These are phyloP conservation scores for Apamea sordens DNA, from an alignment of 2,888 invertebrate species.

Conservation along the genomic window DNA sequence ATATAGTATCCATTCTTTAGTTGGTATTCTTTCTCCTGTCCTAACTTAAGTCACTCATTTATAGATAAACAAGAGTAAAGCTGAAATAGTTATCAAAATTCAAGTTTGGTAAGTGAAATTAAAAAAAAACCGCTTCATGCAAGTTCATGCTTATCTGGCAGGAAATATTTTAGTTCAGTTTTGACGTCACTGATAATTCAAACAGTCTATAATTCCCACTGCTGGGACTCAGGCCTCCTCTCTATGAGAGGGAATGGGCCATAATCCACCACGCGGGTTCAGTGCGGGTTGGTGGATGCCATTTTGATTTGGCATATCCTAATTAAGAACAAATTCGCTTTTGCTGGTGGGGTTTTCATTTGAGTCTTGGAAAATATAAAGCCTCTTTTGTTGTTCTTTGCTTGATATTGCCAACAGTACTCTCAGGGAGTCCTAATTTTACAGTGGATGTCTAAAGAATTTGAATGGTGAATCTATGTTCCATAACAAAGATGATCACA, in stretches of 20 bases:
- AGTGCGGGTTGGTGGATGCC: neutral
- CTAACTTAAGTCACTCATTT: conserved; percentile 70
- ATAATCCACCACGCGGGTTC: neutral
- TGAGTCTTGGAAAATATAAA: neutral
- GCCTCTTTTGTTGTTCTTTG: neutral
- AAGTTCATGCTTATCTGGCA: conserved; percentile 64
- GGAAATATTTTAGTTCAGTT: conserved; percentile 53
- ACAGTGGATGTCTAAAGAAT: neutral
- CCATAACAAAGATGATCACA: neutral
- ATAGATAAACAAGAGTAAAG: conserved; percentile 87
- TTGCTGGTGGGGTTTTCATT: neutral
- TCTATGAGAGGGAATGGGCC: neutral
- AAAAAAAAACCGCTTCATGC: conserved; percentile 33
- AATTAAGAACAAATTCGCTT: neutral
- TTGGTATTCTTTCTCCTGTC: conserved; percentile 37
- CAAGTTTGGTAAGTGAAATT: conserved; percentile 73
- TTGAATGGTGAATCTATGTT: neutral
- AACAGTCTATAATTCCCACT: neutral
- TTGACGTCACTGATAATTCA: no score
- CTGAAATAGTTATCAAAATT: conserved; percentile 71
- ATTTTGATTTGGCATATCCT: neutral
- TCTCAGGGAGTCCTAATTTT: neutral
- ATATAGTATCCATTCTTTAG: conserved; percentile 34
- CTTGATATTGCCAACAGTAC: neutral
- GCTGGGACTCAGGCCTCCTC: neutral